A percentile compares a stretch with the other conserved stretches of the same genome.
These are phyloP conservation scores for Brachionus plicatilis DNA, from an alignment of 1,140 invertebrate genomes.

Conservation along the genomic window DNA sequence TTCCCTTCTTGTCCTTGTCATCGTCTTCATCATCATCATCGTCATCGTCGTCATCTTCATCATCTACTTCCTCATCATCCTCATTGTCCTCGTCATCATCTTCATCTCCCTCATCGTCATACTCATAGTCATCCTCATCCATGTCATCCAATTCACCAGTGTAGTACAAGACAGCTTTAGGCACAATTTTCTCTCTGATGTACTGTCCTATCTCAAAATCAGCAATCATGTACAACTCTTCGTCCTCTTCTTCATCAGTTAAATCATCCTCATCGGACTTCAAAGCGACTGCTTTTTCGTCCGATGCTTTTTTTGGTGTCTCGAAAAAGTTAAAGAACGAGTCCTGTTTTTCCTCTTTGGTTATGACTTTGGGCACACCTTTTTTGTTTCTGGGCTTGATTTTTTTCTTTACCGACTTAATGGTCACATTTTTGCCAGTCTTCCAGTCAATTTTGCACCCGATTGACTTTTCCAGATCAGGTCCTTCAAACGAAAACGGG, in stretches of 20 bases:
- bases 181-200: conserved; percentile 83
- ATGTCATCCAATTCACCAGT: conserved; percentile 62
- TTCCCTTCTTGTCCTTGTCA: neutral
- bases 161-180: conserved; percentile 83
- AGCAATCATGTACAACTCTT: conserved; percentile 24
- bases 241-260: conserved; percentile 10
- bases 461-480: conserved; percentile 88
- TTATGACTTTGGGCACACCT: conserved; percentile 81
- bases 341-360: conserved; percentile 74
- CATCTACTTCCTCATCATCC: conserved; percentile 36
- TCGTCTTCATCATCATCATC: conserved; percentile 8
- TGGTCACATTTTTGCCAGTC: conserved; percentile 90
- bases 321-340: conserved; percentile 99
- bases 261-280: neutral
- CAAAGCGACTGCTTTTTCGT: conserved; percentile 24
- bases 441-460: conserved; percentile 83
- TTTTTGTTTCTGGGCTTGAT: conserved; percentile 88
- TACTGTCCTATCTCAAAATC: conserved; percentile 97
- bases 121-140: conserved; percentile 47
- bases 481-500: conserved; percentile 93
- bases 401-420: conserved; percentile 93
- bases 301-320: conserved; percentile 62
- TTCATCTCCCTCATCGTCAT: conserved; percentile 47
- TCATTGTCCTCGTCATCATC: conserved; percentile 40
- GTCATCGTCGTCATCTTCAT: conserved; percentile 15